Evolutionary conservation across 2,113 vertebrate genomes (phyloP).

Genomic region (Toxostoma redivivum): DNA sequence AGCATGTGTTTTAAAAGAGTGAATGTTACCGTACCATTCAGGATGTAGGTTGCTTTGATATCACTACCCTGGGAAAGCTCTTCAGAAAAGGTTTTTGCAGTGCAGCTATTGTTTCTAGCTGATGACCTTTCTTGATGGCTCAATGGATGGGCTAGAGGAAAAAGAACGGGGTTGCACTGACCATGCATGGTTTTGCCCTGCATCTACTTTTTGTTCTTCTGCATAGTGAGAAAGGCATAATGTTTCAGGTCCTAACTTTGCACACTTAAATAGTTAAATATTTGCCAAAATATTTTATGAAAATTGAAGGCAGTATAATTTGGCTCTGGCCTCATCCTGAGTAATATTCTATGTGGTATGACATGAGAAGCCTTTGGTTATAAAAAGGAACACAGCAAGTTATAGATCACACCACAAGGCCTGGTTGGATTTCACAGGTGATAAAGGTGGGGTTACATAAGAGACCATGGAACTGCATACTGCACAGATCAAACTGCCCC

Average conservation of each 20-base stretch:
- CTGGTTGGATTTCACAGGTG: not conserved
- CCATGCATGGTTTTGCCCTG: not conserved
- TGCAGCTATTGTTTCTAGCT: not conserved
- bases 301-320: not conserved
- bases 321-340: not conserved
- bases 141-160: not conserved
- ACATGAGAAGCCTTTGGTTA: not conserved
- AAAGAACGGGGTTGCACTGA: not conserved
- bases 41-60: not conserved
- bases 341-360: not conserved
- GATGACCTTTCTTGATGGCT: not conserved
- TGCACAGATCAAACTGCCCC: not conserved
- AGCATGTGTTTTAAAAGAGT: not conserved
- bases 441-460: not conserved
- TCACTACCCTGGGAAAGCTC: not conserved
- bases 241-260: not conserved
- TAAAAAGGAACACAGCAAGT: not conserved
- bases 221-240: not conserved
- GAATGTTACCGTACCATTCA: not conserved
- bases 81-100: not conserved
- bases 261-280: not conserved
- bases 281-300: not conserved
- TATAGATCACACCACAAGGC: not conserved
- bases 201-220: not conserved
- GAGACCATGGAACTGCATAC: not conserved